phyloP scores from a whole-genome alignment of 2,797 vertebrate species.

The Mallotus villosus region DNA sequence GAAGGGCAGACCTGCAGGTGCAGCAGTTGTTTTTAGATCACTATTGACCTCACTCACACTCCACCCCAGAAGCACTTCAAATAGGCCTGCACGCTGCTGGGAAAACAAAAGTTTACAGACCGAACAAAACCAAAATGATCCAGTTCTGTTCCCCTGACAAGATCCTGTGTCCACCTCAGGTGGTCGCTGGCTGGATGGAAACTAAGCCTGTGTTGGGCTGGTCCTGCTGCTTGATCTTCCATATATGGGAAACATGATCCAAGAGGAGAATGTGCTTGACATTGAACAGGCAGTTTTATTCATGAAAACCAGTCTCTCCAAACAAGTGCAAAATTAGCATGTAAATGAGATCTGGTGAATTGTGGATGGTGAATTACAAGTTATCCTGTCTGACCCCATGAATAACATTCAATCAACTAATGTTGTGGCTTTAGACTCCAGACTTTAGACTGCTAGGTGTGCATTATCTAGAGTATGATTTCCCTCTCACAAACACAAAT shows the following conservation, averaged over 20 bases:
- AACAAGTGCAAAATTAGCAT: background rate
- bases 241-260: background rate
- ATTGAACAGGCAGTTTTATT: background rate
- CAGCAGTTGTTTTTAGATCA: constrained; percentile 16
- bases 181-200: background rate
- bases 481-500: constrained; percentile 1
- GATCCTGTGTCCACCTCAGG: background rate
- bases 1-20: constrained; percentile 54
- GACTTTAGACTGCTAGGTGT: background rate
- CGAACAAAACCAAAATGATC: constrained; percentile 16
- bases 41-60: constrained; percentile 5
- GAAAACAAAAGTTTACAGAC: background rate
- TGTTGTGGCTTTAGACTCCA: background rate
- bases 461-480: background rate
- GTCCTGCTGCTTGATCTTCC: background rate
- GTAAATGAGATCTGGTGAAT: background rate
- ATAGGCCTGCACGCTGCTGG: constrained; percentile 11
- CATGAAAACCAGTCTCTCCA: background rate
- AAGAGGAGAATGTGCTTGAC: constrained; percentile 1
- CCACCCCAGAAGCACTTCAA: constrained; percentile 17
- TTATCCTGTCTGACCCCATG: too few species aligned
- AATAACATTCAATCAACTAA: constrained; percentile 2
- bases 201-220: background rate
- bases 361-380: background rate
- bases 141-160: background rate